These are phyloP conservation scores for Sisor rabdophorus DNA, from an alignment of 2,113 vertebrate genomes.

Conservation along the genomic window DNA sequence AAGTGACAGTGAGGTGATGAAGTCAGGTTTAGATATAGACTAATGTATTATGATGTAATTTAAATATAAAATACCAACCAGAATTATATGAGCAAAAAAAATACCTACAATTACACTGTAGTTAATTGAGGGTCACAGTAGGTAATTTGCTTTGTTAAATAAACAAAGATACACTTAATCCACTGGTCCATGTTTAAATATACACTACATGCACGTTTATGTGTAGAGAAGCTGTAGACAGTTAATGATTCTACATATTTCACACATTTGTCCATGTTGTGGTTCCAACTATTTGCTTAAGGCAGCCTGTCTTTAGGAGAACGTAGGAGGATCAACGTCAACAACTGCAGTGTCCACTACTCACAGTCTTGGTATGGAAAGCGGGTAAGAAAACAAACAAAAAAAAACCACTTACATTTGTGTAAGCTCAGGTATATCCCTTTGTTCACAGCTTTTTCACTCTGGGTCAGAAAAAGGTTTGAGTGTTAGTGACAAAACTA, in stretches of 20 bases:
- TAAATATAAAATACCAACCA: background rate
- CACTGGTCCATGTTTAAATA: background rate
- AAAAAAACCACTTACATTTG: background rate
- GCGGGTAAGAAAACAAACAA: background rate
- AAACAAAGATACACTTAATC: background rate
- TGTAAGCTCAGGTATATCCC: slow-evolving; percentile 29
- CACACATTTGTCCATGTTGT: no score
- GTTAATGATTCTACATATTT: no score
- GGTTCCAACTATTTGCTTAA: background rate
- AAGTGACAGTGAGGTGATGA: no score
- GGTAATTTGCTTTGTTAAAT: no score
- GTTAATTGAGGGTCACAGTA: no score
- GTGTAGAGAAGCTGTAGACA: background rate
- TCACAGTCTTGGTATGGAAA: background rate
- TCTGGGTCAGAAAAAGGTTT: background rate
- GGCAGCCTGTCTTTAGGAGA: background rate
- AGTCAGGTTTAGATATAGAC: no score
- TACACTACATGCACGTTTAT: background rate
- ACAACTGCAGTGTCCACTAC: background rate
- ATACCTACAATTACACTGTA: no score
- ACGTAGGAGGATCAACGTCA: slow-evolving; percentile 7
- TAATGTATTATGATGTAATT: background rate
- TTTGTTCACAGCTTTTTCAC: background rate
- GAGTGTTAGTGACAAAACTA: background rate
- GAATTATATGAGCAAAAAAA: background rate